A percentile compares a stretch with the other conserved stretches of the same genome.
These are phyloP conservation scores for Gonatopus flavifemur DNA, from an alignment of 1,140 invertebrate genomes.

Conservation along the genomic window DNA sequence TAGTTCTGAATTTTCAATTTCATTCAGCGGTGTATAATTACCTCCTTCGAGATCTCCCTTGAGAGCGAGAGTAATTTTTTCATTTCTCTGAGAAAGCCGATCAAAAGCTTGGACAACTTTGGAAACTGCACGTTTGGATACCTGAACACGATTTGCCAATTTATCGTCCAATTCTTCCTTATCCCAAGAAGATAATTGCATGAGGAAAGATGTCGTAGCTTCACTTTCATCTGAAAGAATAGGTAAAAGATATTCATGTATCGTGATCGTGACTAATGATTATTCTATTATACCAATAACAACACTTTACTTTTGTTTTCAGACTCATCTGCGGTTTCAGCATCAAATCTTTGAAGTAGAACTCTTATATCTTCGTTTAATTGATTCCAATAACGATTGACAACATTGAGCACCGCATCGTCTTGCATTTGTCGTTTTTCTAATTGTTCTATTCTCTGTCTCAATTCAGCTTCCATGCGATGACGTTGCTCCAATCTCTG, in stretches of 20 bases:
- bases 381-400: slow-evolving; percentile 98
- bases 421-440: slow-evolving; percentile 97
- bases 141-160: slow-evolving; percentile 89
- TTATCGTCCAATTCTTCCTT: slow-evolving; percentile 96
- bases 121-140: slow-evolving; percentile 89
- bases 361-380: slow-evolving; percentile 96
- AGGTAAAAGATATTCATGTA: slow-evolving; percentile 7
- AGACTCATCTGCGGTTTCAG: slow-evolving; percentile 94
- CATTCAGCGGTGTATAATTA: too few relatives aligned
- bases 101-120: slow-evolving; percentile 97
- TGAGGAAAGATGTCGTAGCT: slow-evolving; percentile 93
- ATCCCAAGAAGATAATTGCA: slow-evolving; percentile 97
- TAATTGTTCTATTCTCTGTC: slow-evolving; percentile 92
- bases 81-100: slow-evolving; percentile 88
- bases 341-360: slow-evolving; percentile 92
- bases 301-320: slow-evolving; percentile 82
- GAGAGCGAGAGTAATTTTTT: slow-evolving; percentile 85
- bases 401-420: slow-evolving; percentile 96
- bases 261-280: neutral
- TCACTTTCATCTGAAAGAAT: slow-evolving; percentile 85
- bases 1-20: neutral
- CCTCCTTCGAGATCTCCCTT: slow-evolving; percentile 78
- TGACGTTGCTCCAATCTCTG: slow-evolving; percentile 88
- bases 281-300: neutral
- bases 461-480: slow-evolving; percentile 84